These are phyloP conservation scores for Pangasius djambal DNA, from an alignment of 2,797 vertebrate species.

Conservation along the genomic window DNA sequence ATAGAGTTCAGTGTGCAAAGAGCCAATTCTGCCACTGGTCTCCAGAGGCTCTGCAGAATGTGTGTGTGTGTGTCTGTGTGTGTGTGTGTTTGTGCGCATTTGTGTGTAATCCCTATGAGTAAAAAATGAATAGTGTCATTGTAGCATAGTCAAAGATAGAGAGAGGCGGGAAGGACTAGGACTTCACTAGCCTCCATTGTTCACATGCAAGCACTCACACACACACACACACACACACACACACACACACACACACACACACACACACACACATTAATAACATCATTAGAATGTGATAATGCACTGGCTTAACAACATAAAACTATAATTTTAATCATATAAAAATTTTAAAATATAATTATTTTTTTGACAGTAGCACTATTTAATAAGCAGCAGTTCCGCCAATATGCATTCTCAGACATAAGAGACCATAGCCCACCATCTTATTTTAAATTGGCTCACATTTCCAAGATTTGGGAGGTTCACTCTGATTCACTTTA, in stretches of 20 bases:
- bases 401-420: not conserved
- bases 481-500: not conserved
- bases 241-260: not conserved
- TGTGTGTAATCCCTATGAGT: slow-evolving; percentile 6
- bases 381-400: too few species aligned
- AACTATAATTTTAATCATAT: not conserved
- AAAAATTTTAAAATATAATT: too few species aligned
- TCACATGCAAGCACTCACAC: not conserved
- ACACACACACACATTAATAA: slow-evolving; percentile 10
- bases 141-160: slow-evolving; percentile 41
- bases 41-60: slow-evolving; percentile 5
- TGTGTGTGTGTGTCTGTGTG: slow-evolving; percentile 30
- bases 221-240: not conserved
- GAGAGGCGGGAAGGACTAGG: slow-evolving; percentile 32
- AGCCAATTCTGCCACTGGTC: slow-evolving; percentile 27
- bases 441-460: not conserved
- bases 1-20: slow-evolving; percentile 33
- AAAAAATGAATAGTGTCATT: slow-evolving; percentile 55
- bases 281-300: not conserved
- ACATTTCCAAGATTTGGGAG: not conserved
- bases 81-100: slow-evolving; percentile 23
- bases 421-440: not conserved
- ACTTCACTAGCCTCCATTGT: slow-evolving; percentile 50
- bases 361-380: too few species aligned
- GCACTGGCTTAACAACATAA: not conserved